A percentile compares a stretch with the other conserved stretches of the same genome.
Evolutionary conservation across 2,888 invertebrate species (phyloP).

Genomic region (Auanema sp.): DNA sequence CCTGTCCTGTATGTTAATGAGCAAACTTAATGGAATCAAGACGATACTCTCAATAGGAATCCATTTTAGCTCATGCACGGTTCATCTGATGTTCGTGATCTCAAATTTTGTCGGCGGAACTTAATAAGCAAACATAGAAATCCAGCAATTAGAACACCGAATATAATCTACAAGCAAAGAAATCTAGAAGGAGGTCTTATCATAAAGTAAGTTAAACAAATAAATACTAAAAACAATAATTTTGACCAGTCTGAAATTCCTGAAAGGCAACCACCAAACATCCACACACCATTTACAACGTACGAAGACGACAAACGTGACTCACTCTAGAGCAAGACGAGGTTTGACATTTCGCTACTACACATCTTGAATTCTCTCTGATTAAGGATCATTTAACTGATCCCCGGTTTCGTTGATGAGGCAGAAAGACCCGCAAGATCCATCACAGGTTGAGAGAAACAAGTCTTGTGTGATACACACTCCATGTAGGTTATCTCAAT

Average conservation of each 20-base stretch:
- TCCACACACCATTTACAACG: conserved; percentile 47
- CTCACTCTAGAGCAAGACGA: conserved; percentile 37
- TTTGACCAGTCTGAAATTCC: conserved; percentile 18
- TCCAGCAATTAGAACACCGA: too few species aligned
- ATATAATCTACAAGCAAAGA: conserved; percentile 60
- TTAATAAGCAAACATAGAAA: too few species aligned
- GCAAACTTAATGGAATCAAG: too few species aligned
- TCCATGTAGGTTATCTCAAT: too few species aligned
- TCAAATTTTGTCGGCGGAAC: conserved; percentile 57
- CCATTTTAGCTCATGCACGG: conserved; percentile 52
- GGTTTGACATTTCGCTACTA: neutral
- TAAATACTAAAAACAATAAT: neutral
- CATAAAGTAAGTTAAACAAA: neutral
- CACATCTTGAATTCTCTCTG: neutral
- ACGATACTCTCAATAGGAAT: too few species aligned
- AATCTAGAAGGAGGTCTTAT: conserved; percentile 28
- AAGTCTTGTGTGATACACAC: conserved; percentile 49
- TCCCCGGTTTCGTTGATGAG: conserved; percentile 39
- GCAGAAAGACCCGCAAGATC: conserved; percentile 35
- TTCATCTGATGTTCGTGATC: conserved; percentile 62
- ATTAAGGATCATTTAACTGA: conserved; percentile 39
- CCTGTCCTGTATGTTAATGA: too few species aligned
- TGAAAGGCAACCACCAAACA: conserved; percentile 44
- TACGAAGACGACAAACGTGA: conserved; percentile 43
- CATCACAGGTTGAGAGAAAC: conserved; percentile 23